Evolutionary conservation across 2,113 vertebrate species (phyloP), one percentile per base, ranked within the genome.

Genomic region (Panthera tigris): DNA sequence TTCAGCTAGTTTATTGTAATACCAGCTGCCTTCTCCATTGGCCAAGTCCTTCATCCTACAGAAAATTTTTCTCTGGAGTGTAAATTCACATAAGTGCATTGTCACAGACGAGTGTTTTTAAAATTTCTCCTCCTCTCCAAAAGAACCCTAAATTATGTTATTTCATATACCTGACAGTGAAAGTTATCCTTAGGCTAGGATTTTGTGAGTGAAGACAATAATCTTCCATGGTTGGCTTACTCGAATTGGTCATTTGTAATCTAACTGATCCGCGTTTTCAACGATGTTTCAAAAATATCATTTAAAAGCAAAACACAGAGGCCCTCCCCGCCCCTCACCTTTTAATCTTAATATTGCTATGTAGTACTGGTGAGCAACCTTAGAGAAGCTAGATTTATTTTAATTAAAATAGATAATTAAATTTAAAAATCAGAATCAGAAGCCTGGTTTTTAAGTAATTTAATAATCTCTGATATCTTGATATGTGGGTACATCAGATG

Each of bases 381-480:
- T 95, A 78, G 71, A 90, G 25, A 98, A 94, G 84, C 87, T 95
- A 69, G 80, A 97, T 97, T 41, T 95, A 86, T 98, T 98, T 98
- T 98, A 76, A 92, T 98, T 94, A 78, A 96, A 97, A 63, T 29
- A 90, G 78, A 65, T 98, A 97, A 97, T 98, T 97, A 97, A 95
- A 96, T 98, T 98, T 80, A 33, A 97, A 98, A 97, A 96, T 96
- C 55, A 52, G 76, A 92, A 78, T 97, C 97, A 97, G 98, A 98
- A 98, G 96, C 79, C 97, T 98, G 94, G 57, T 96, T 97, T 97
- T 97, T 98, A 74, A 83, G 68, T 97, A 98, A 98, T 90, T 82
- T 92, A 95, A 97, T 98, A 86, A 97, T 96, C 97, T 71, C 74
- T 7, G 31, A 96, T 96, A 82, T 96, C 93, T 90, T 96, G 41